Evolutionary conservation across 64 coral and sea anemone species (phyloP).

Genomic region (Trachythela sp.): DNA sequence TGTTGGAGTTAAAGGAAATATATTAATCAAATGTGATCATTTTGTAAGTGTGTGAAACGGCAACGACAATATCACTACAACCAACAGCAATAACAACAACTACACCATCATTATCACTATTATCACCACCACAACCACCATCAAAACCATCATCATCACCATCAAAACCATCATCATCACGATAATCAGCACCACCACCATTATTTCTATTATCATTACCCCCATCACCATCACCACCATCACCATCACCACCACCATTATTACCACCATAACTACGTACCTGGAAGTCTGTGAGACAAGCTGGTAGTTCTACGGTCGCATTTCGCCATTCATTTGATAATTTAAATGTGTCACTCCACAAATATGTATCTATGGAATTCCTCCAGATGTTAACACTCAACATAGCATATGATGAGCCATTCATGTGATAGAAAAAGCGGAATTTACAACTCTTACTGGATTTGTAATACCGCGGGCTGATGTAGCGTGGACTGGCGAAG

Average conservation of each 20-base stretch:
- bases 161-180: too few relatives aligned
- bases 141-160: too few relatives aligned
- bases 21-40: too few relatives aligned
- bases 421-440: conserved; percentile 97
- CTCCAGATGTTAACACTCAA: conserved; percentile 61
- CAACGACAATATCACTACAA: too few relatives aligned
- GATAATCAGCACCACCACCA: too few relatives aligned
- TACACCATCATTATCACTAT: too few relatives aligned
- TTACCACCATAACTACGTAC: not conserved
- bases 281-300: conserved; percentile 7
- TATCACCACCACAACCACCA: too few relatives aligned
- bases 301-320: not conserved
- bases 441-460: conserved; percentile 79
- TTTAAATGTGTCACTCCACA: not conserved
- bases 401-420: conserved; percentile 55
- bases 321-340: not conserved
- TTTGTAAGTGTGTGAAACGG: too few relatives aligned
- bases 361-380: conserved; percentile 48
- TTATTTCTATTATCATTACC: too few relatives aligned
- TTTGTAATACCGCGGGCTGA: conserved; percentile 75
- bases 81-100: too few relatives aligned
- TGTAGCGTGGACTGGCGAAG: conserved; percentile 60
- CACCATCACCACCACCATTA: not conserved
- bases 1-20: not conserved
- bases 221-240: not conserved